Conservation (phyloP, 1,140 invertebrate genomes). For the Cheumatopsyche charites region DNA sequence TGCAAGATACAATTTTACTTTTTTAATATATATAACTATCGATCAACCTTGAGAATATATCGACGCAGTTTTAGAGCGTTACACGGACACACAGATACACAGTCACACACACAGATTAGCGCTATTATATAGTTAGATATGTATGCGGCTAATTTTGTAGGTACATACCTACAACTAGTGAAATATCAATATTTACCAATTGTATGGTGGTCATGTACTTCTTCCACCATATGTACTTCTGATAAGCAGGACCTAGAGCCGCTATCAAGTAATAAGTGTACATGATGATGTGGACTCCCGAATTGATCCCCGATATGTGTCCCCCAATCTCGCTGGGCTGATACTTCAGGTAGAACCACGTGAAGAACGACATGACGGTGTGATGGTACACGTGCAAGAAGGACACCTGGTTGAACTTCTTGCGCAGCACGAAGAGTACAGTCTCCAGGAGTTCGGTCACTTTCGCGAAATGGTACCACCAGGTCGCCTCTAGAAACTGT, state of each 20-base stretch:
- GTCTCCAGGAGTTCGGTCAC: slow-evolving; percentile 91
- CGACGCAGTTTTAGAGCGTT: too few species aligned
- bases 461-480: slow-evolving; percentile 94
- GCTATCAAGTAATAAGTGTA: slow-evolving; percentile 84
- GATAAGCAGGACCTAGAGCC: slow-evolving; percentile 78
- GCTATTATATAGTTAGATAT: slow-evolving; percentile 76
- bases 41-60: too few species aligned
- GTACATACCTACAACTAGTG: too few species aligned
- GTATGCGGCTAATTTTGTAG: slow-evolving; percentile 62
- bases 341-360: slow-evolving; percentile 65
- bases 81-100: too few species aligned
- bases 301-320: slow-evolving; percentile 69
- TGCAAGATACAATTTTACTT: too few species aligned
- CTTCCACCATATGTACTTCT: slow-evolving; percentile 93
- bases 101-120: too few species aligned
- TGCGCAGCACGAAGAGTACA: slow-evolving; percentile 84
- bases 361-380: slow-evolving; percentile 67
- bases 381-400: slow-evolving; percentile 80
- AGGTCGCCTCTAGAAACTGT: too few species aligned
- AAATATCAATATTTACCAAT: slow-evolving; percentile 64
- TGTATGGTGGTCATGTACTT: slow-evolving; percentile 85
- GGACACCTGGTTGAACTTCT: slow-evolving; percentile 77
- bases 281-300: slow-evolving; percentile 78
- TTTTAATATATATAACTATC: too few species aligned
- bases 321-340: slow-evolving; percentile 65